phyloP scores from a whole-genome alignment of 2,797 vertebrate genomes.

The Allobates femoralis region DNA sequence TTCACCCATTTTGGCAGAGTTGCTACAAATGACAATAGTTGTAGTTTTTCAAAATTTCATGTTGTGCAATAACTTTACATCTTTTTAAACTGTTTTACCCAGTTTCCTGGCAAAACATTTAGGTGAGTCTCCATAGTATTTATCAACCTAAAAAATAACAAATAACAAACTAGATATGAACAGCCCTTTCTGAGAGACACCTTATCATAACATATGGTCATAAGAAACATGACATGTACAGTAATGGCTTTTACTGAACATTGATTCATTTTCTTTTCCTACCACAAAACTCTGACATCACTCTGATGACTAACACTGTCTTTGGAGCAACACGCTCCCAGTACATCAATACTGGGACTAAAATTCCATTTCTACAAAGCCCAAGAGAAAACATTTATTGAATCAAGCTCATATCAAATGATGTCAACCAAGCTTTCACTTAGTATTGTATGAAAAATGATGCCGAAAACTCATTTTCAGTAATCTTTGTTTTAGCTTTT shows the following conservation, averaged over 20 bases:
- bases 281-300: not conserved
- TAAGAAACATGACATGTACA: not conserved
- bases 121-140: no score
- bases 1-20: no score
- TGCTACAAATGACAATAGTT: no score
- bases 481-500: not conserved
- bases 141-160: no score
- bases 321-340: not conserved
- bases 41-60: no score
- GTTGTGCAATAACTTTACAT: no score
- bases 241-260: not conserved
- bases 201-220: not conserved
- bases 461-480: no score
- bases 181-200: not conserved
- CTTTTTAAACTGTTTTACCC: no score
- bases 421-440: not conserved
- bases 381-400: not conserved
- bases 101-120: no score
- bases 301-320: conserved; percentile 20
- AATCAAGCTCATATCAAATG: not conserved
- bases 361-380: not conserved
- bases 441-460: no score
- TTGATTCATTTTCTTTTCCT: conserved; percentile 27
- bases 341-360: not conserved
- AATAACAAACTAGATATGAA: not conserved